Evolutionary conservation across 1,140 invertebrate genomes (phyloP).

Genomic region (honey bee (Apis mellifera)): DNA sequence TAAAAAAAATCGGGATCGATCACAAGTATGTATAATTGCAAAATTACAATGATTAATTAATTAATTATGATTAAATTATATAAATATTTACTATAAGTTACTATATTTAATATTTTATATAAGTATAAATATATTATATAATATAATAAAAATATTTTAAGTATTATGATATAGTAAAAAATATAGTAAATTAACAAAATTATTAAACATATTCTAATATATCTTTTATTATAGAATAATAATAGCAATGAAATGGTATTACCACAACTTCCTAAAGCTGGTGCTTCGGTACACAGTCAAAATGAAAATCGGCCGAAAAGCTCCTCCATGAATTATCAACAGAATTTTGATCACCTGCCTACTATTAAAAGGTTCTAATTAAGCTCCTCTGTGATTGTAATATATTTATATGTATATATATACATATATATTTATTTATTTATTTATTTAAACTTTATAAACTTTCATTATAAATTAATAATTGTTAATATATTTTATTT

Average conservation of each 20-base stretch:
- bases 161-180: neutral
- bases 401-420: conserved; percentile 48
- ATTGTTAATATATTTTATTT: conserved; percentile 53
- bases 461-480: conserved; percentile 29
- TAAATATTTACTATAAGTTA: too few species aligned
- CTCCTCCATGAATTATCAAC: conserved; percentile 79
- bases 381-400: conserved; percentile 67
- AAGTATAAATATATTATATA: too few species aligned
- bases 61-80: too few species aligned
- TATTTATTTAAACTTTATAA: conserved; percentile 37
- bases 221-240: conserved; percentile 79
- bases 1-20: conserved; percentile 83
- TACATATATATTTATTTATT: conserved; percentile 34
- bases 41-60: neutral
- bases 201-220: neutral
- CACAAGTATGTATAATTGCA: conserved; percentile 79
- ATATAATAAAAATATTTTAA: neutral
- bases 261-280: conserved; percentile 84
- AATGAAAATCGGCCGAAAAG: conserved; percentile 77
- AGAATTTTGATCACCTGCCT: conserved; percentile 86
- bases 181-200: neutral
- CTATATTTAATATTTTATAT: too few species aligned
- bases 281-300: conserved; percentile 71
- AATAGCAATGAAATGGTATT: conserved; percentile 83
- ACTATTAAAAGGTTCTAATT: conserved; percentile 84